These are phyloP conservation scores for Yponomeuta cagnagella DNA, from an alignment of 2,888 invertebrate genomes.

Conservation along the genomic window DNA sequence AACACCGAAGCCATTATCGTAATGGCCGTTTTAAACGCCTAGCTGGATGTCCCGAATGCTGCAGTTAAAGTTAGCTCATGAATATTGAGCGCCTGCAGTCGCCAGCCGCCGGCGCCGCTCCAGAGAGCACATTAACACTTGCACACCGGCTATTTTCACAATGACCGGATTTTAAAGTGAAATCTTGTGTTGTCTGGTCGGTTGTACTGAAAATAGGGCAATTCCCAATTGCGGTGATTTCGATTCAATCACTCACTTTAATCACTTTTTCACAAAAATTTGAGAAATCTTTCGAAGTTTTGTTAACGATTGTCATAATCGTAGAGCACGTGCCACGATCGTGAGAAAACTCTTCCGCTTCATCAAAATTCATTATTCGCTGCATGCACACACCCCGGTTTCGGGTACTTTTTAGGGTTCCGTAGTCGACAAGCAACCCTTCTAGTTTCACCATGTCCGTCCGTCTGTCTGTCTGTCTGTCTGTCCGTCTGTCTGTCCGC, in stretches of 20 bases:
- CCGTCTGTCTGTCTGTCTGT: no score
- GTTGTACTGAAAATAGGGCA: background rate
- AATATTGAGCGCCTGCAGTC: conserved; percentile 55
- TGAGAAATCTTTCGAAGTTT: no score
- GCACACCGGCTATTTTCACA: conserved; percentile 22
- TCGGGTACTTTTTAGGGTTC: no score
- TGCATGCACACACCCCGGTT: no score
- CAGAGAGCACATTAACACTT: conserved; percentile 19
- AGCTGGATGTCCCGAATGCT: conserved; percentile 40
- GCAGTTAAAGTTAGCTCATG: conserved; percentile 55
- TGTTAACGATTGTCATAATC: no score
- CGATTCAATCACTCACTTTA: background rate
- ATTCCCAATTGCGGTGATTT: background rate
- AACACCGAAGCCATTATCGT: conserved; percentile 43
- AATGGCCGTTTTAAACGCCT: conserved; percentile 49
- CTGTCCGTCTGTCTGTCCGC: no score
- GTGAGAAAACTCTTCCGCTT: no score
- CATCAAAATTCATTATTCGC: no score
- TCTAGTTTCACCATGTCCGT: no score
- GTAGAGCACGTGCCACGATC: background rate
- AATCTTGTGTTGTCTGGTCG: conserved; percentile 13
- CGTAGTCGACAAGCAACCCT: no score
- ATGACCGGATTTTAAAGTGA: conserved; percentile 22
- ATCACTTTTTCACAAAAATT: no score
- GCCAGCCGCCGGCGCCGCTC: conserved; percentile 17